Conservation (phyloP, 2,113 vertebrate genomes). For the Pseudopipra pipra region DNA sequence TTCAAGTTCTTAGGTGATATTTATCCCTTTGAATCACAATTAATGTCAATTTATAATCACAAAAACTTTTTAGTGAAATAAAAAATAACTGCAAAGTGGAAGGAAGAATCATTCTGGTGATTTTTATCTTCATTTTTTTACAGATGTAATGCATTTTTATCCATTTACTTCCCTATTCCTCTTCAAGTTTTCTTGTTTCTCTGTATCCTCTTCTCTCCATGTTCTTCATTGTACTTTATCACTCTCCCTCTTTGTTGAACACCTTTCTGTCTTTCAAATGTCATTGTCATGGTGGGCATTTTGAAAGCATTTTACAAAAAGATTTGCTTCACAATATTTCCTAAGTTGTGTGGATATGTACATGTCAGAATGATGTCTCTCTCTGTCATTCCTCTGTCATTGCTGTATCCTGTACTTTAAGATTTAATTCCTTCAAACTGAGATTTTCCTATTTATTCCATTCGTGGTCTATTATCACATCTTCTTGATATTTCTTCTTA, state of each 20-base stretch:
- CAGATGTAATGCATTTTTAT: not conserved
- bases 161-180: not conserved
- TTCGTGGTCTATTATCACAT: not conserved
- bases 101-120: not conserved
- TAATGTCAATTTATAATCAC: not conserved
- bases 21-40: not conserved
- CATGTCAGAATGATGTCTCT: constrained; percentile 14
- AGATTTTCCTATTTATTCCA: not conserved
- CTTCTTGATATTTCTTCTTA: not conserved
- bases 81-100: not conserved
- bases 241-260: not conserved
- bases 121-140: not conserved
- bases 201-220: not conserved
- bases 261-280: constrained; percentile 26
- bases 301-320: constrained; percentile 32
- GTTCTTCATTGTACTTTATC: not conserved
- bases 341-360: not conserved
- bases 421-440: not conserved
- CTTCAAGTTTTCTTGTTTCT: not conserved
- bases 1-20: not conserved
- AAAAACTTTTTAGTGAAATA: not conserved
- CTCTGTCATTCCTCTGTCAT: constrained; percentile 5
- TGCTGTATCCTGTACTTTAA: not conserved
- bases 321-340: constrained; percentile 7
- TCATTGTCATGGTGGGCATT: constrained; percentile 20